phyloP scores from a whole-genome alignment of 1,140 invertebrate species.

The Leptinotarsa texana region DNA sequence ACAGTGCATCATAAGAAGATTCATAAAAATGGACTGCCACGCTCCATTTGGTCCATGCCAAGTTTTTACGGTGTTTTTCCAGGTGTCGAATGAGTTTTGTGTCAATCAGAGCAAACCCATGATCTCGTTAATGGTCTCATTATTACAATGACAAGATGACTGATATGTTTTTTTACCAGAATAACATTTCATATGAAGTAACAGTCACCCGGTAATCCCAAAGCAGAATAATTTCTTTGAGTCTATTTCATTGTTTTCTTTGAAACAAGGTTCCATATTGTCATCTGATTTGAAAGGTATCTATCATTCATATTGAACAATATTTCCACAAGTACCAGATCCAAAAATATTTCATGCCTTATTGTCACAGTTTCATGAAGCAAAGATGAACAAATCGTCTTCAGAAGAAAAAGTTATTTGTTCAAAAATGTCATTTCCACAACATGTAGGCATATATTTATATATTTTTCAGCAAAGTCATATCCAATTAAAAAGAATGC shows the following conservation, averaged over 20 bases:
- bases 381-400: neutral
- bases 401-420: neutral
- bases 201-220: constrained; percentile 46
- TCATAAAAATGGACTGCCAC: constrained; percentile 57
- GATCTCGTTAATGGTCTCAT: constrained; percentile 39
- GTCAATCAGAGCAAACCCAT: constrained; percentile 27
- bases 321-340: neutral
- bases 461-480: constrained; percentile 33
- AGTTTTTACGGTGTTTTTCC: neutral
- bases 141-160: constrained; percentile 49
- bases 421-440: neutral
- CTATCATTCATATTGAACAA: neutral
- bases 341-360: neutral
- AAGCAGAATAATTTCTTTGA: constrained; percentile 27
- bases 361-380: neutral
- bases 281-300: neutral
- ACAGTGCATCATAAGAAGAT: too few species aligned
- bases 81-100: neutral
- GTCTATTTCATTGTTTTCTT: neutral
- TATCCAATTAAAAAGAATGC: constrained; percentile 49
- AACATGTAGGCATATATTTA: neutral
- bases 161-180: constrained; percentile 47
- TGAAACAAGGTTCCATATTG: neutral
- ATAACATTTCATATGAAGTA: constrained; percentile 36
- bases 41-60: constrained; percentile 42